Evolutionary conservation across 2,797 vertebrate species (phyloP).

Genomic region (Hemibagrus guttatus): DNA sequence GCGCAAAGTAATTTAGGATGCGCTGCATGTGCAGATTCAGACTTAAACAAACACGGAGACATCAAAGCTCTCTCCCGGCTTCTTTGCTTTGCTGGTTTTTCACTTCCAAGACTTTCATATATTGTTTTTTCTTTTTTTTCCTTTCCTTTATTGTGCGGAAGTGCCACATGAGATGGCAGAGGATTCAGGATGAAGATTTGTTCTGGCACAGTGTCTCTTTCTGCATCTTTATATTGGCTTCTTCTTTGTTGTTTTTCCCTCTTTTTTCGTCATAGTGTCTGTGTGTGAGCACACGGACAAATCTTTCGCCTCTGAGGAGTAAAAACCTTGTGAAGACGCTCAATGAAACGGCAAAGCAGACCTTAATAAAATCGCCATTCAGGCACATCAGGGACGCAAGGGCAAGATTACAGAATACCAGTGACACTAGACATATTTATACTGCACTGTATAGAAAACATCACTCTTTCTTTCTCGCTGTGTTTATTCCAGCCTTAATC

Average conservation of each 20-base stretch:
- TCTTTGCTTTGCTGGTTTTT: slow-evolving; percentile 60
- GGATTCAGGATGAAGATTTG: slow-evolving; percentile 8
- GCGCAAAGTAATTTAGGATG: slow-evolving; percentile 46
- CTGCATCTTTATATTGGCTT: neutral
- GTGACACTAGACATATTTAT: slow-evolving; percentile 1
- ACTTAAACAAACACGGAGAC: slow-evolving; percentile 42
- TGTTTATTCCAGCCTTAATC: neutral
- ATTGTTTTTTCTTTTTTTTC: slow-evolving; percentile 49
- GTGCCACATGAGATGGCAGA: neutral
- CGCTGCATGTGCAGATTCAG: slow-evolving; percentile 34
- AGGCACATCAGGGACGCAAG: neutral
- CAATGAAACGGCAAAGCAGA: neutral
- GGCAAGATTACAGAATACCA: slow-evolving; percentile 10
- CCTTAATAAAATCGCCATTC: slow-evolving; percentile 33
- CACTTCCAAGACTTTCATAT: slow-evolving; percentile 48
- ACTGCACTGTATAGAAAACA: neutral
- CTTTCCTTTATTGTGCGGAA: neutral
- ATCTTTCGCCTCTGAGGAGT: slow-evolving; percentile 29
- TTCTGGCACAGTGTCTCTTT: slow-evolving; percentile 7
- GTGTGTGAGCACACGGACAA: neutral
- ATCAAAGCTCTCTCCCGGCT: slow-evolving; percentile 48
- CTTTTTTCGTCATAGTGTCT: neutral
- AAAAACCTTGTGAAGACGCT: slow-evolving; percentile 1
- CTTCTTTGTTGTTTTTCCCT: neutral
- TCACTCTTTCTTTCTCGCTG: neutral